phyloP scores from a whole-genome alignment of 2,888 invertebrate genomes.

The Heteromyza rotundicornis region DNA sequence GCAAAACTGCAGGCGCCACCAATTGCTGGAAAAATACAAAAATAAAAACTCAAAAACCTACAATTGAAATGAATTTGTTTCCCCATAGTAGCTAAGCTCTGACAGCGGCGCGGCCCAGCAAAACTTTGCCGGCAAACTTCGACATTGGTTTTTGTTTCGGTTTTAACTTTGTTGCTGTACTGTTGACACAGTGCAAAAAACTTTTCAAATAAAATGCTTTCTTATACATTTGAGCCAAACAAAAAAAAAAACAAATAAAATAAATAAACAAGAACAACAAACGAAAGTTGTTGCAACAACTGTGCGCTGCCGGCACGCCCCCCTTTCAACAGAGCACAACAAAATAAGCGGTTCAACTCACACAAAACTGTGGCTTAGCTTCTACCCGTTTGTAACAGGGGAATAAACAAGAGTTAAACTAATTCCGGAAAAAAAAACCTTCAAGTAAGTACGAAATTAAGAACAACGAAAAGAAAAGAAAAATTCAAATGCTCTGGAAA shows the following conservation, averaged over 20 bases:
- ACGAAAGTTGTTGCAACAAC: neutral
- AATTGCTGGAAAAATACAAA: neutral
- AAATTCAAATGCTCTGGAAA: no score
- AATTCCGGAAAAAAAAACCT: no score
- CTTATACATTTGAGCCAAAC: no score
- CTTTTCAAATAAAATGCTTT: conserved; percentile 49
- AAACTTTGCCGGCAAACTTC: conserved; percentile 41
- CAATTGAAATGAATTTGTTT: conserved; percentile 52
- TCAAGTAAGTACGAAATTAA: no score
- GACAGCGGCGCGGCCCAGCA: conserved; percentile 34
- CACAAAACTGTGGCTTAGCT: neutral
- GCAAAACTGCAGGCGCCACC: neutral
- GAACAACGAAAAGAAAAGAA: no score
- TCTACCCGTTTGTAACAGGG: no score
- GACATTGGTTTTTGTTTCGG: conserved; percentile 54
- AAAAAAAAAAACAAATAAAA: no score
- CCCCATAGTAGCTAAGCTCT: conserved; percentile 37
- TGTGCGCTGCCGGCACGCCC: neutral
- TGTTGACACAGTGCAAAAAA: conserved; percentile 32
- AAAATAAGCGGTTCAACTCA: neutral
- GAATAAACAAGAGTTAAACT: no score
- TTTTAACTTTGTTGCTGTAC: conserved; percentile 36
- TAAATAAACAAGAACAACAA: no score
- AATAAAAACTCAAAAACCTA: no score
- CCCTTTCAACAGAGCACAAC: neutral